Percentiles rank a stretch among this genome's conserved stretches.
Evolutionary conservation across 1,140 invertebrate genomes (phyloP).

Genomic region (Homalodisca vitripennis): DNA sequence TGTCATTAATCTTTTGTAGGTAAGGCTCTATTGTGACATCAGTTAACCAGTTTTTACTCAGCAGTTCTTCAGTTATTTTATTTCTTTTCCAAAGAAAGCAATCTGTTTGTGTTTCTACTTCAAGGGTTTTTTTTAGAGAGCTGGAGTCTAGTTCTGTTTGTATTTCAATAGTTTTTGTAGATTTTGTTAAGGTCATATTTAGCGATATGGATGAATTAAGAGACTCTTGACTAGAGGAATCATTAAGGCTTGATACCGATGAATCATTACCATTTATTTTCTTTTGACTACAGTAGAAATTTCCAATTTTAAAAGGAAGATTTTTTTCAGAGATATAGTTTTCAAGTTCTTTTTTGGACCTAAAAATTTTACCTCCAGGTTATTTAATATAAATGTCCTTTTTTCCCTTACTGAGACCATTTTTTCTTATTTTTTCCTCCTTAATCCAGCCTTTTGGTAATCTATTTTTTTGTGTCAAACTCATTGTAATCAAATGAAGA

Average conservation of each 20-base stretch:
- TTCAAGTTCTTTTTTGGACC: constrained; percentile 3
- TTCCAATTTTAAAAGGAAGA: neutral
- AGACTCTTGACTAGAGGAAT: constrained; percentile 2
- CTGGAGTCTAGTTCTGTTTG: no score
- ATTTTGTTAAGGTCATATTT: neutral
- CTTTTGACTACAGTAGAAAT: neutral
- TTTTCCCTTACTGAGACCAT: neutral
- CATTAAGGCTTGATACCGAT: neutral
- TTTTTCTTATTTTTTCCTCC: constrained; percentile 21
- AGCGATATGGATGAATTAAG: neutral
- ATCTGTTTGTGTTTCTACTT: no score
- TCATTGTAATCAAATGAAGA: no score
- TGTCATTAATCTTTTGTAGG: neutral
- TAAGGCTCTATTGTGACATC: neutral
- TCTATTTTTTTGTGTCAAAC: constrained; percentile 29
- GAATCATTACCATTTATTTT: neutral
- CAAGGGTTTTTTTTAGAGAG: no score
- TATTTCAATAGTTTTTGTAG: neutral
- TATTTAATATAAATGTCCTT: neutral
- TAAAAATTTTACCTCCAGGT: neutral
- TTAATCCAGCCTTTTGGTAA: constrained; percentile 25
- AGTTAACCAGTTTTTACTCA: neutral
- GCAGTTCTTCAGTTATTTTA: neutral
- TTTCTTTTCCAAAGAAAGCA: neutral
- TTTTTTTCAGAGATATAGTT: constrained; percentile 13